Conservation (phyloP, 2,888 invertebrate species). For the Reticulitermes lucifugus region DNA sequence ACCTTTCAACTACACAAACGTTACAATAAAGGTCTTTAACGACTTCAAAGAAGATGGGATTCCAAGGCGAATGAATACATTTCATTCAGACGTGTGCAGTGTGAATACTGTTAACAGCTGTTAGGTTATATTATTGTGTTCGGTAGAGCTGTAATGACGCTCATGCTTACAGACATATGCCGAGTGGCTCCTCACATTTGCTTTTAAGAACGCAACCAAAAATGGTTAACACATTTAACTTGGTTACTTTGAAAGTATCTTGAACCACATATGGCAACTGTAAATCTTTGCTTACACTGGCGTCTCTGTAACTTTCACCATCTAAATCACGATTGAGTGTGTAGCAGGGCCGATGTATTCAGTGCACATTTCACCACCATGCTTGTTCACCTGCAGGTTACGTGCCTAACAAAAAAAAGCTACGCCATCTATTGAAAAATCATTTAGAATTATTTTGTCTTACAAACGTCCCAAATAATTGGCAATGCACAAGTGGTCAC, state of each 20-base stretch:
- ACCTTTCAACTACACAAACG: background rate
- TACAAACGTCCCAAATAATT: too few species aligned
- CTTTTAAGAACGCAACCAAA: background rate
- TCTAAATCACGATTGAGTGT: slow-evolving; percentile 4
- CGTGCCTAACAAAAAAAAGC: too few species aligned
- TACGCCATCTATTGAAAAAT: too few species aligned
- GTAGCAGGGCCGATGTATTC: background rate
- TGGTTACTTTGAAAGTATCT: background rate
- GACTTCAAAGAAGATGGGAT: background rate
- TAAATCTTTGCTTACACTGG: background rate
- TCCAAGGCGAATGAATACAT: background rate
- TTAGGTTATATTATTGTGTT: background rate
- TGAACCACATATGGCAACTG: slow-evolving; percentile 4
- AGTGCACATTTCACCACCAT: background rate
- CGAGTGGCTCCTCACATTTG: background rate
- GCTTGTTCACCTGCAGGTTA: slow-evolving; percentile 11
- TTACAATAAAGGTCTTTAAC: background rate
- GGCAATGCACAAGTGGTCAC: too few species aligned
- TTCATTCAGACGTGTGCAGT: background rate
- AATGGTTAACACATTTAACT: background rate
- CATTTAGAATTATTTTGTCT: too few species aligned
- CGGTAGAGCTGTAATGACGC: background rate
- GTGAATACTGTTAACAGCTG: background rate
- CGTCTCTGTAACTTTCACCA: slow-evolving; percentile 13
- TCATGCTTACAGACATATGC: background rate